phyloP scores from a whole-genome alignment of 2,113 vertebrate species.

The Bothrops jararaca region DNA sequence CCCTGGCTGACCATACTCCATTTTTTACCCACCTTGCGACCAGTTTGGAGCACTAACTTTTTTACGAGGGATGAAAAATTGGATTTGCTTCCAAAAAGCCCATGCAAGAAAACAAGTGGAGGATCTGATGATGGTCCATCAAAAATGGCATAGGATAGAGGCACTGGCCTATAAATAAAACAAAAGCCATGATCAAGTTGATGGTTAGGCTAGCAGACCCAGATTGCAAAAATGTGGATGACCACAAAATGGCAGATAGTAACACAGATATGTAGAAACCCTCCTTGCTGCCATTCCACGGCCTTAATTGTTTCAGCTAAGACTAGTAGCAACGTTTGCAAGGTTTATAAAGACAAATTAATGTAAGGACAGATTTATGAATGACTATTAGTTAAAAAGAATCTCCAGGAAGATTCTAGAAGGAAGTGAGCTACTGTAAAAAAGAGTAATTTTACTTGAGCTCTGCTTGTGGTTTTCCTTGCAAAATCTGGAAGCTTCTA shows the following conservation, averaged over 20 bases:
- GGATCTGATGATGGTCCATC: slow-evolving; percentile 68
- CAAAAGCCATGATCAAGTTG: not conserved
- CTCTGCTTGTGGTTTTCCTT: not conserved
- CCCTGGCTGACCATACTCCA: accelerated
- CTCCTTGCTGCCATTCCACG: not conserved
- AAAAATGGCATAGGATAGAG: slow-evolving; percentile 73
- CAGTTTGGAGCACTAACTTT: slow-evolving; percentile 79
- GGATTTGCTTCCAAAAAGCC: slow-evolving; percentile 86
- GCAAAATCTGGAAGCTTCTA: not conserved
- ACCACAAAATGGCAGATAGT: not conserved
- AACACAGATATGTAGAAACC: not conserved
- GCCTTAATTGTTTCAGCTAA: not conserved
- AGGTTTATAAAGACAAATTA: not conserved
- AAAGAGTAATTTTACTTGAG: not conserved
- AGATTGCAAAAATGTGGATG: not conserved
- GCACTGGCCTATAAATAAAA: slow-evolving; percentile 68
- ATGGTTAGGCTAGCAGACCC: not conserved
- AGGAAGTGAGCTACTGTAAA: not conserved
- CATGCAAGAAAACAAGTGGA: slow-evolving; percentile 88
- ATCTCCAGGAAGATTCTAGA: not conserved
- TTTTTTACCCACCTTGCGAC: slow-evolving; percentile 78
- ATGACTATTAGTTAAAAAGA: not conserved
- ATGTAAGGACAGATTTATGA: not conserved
- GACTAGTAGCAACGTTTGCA: not conserved
- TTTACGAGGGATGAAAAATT: slow-evolving; percentile 88